Conservation (phyloP, 2,113 vertebrate species). For the Ceratotherium simum region DNA sequence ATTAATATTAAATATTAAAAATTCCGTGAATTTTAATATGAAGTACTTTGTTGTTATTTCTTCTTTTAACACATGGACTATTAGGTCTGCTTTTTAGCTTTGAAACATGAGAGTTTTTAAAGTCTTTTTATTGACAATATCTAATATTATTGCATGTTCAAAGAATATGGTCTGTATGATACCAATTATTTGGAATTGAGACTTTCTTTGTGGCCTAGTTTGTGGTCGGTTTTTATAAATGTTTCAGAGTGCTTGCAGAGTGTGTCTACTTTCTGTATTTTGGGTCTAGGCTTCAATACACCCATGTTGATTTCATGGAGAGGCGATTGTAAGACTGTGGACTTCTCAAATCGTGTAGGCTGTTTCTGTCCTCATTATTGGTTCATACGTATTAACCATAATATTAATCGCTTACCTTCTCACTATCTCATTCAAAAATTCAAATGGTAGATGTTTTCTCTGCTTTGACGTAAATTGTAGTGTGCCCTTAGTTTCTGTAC, state of each 20-base stretch:
- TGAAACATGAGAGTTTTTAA: neutral
- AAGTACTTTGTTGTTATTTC: neutral
- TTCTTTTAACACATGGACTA: neutral
- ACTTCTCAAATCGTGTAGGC: neutral
- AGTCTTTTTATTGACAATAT: too few relatives aligned
- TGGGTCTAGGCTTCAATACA: fast-evolving
- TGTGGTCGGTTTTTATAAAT: neutral
- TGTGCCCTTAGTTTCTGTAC: neutral
- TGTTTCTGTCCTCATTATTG: fast-evolving
- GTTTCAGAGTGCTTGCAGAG: too few relatives aligned
- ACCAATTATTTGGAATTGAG: neutral
- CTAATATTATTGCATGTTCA: too few relatives aligned
- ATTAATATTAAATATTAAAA: neutral
- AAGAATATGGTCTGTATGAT: fast-evolving
- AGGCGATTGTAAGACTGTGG: fast-evolving
- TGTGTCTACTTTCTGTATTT: fast-evolving
- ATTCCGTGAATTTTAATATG: neutral
- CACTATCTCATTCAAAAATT: neutral
- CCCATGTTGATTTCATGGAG: neutral
- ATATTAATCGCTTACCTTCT: neutral
- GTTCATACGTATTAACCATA: fast-evolving
- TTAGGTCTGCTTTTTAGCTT: neutral
- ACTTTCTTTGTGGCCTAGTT: neutral
- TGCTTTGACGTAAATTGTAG: neutral
- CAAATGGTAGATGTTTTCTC: neutral